Evolutionary conservation across 2,888 invertebrate species (phyloP).

Genomic region (Scrobipalpa atriplicella): DNA sequence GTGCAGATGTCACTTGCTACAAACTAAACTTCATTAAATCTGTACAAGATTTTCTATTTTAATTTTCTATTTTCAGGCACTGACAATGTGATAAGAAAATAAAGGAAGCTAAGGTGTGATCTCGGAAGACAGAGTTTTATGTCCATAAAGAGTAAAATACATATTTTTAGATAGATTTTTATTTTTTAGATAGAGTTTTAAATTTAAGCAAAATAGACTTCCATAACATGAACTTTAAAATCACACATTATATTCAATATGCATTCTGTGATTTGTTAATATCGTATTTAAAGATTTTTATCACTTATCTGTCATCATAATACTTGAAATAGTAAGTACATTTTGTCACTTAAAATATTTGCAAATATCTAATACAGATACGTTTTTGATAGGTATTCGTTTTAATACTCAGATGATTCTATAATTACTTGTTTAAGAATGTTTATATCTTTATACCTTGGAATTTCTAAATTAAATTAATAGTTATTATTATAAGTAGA

Average conservation of each 20-base stretch:
- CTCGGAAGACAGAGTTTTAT: slow-evolving; percentile 68
- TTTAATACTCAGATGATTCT: too few relatives aligned
- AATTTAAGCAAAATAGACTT: background rate
- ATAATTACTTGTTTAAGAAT: too few relatives aligned
- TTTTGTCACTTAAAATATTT: background rate
- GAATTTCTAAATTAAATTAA: too few relatives aligned
- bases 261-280: slow-evolving; percentile 7
- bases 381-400: too few relatives aligned
- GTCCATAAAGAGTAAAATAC: slow-evolving; percentile 40
- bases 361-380: background rate
- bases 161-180: slow-evolving; percentile 38
- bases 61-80: slow-evolving; percentile 42
- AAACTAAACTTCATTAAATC: background rate
- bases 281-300: slow-evolving; percentile 3
- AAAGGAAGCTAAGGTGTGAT: slow-evolving; percentile 75
- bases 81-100: slow-evolving; percentile 58
- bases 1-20: background rate
- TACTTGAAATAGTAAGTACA: background rate
- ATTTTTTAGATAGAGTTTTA: slow-evolving; percentile 20
- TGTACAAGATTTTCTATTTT: background rate
- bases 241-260: background rate
- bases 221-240: background rate
- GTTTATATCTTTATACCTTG: too few relatives aligned
- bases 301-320: background rate
- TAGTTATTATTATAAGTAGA: background rate